A percentile compares a stretch with the other conserved stretches of the same genome.
Evolutionary conservation across 2,888 invertebrate genomes (phyloP).

Genomic region (Thera britannica): DNA sequence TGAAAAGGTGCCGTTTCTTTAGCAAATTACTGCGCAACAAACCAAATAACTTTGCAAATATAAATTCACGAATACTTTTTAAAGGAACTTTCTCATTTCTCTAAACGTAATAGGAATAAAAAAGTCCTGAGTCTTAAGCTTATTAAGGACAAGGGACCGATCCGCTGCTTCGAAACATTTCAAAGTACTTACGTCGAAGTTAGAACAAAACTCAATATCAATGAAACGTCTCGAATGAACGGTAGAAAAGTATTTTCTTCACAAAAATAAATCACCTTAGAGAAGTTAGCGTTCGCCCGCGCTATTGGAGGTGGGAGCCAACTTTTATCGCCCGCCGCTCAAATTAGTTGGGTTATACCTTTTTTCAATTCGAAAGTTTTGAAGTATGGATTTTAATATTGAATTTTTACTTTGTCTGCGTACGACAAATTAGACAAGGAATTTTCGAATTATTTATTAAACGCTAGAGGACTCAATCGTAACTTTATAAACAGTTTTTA

Average conservation of each 20-base stretch:
- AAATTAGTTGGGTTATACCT: conserved; percentile 73
- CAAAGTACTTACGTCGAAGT: conserved; percentile 70
- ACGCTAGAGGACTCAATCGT: too few relatives aligned
- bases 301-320: conserved; percentile 69
- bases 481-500: too few relatives aligned
- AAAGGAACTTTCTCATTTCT: conserved; percentile 54
- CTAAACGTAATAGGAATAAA: conserved; percentile 64
- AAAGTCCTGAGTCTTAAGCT: conserved; percentile 59
- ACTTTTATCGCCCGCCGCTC: conserved; percentile 73
- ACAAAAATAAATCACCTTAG: conserved; percentile 78
- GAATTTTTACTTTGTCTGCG: conserved; percentile 73
- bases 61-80: conserved; percentile 51
- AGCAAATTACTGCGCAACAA: conserved; percentile 63
- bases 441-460: neutral
- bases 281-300: conserved; percentile 70
- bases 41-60: conserved; percentile 60
- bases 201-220: conserved; percentile 79
- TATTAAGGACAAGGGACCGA: conserved; percentile 68
- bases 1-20: conserved; percentile 54
- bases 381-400: conserved; percentile 80
- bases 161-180: conserved; percentile 65
- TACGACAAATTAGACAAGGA: neutral
- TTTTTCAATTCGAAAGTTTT: conserved; percentile 72
- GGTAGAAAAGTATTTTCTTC: conserved; percentile 70
- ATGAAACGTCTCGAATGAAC: conserved; percentile 70